Evolutionary conservation across 2,797 vertebrate genomes (phyloP).

Genomic region (Synanceia verrucosa): DNA sequence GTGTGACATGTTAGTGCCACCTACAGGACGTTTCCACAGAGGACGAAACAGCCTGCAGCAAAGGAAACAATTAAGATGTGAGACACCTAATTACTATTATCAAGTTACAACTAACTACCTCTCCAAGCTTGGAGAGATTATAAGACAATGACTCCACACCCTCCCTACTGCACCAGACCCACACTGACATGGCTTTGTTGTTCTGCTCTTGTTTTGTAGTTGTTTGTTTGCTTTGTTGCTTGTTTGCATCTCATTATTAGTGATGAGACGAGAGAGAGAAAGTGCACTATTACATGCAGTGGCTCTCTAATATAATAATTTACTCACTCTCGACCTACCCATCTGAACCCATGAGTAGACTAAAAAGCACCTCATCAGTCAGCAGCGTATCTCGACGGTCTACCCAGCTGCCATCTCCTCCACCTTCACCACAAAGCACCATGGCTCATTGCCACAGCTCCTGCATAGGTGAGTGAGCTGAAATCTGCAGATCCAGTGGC

Average conservation of each 20-base stretch:
- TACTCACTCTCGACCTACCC: no score
- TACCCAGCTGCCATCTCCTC: no score
- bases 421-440: no score
- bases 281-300: no score
- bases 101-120: not conserved
- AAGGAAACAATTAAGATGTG: not conserved
- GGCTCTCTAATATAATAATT: no score
- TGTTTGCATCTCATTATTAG: not conserved
- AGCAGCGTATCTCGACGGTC: no score
- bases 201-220: not conserved
- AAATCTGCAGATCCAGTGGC: no score
- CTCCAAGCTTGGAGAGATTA: not conserved
- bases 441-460: no score
- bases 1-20: conserved; percentile 43
- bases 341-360: no score
- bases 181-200: not conserved
- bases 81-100: not conserved
- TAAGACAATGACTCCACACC: not conserved
- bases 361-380: no score
- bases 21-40: conserved; percentile 31
- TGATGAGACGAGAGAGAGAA: not conserved
- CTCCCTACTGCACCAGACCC: not conserved
- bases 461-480: no score
- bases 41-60: not conserved
- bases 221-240: not conserved